Percentiles rank a stretch among this genome's conserved stretches.
Conservation (phyloP, 2,888 invertebrate species). For the Horisme vitalbata region DNA sequence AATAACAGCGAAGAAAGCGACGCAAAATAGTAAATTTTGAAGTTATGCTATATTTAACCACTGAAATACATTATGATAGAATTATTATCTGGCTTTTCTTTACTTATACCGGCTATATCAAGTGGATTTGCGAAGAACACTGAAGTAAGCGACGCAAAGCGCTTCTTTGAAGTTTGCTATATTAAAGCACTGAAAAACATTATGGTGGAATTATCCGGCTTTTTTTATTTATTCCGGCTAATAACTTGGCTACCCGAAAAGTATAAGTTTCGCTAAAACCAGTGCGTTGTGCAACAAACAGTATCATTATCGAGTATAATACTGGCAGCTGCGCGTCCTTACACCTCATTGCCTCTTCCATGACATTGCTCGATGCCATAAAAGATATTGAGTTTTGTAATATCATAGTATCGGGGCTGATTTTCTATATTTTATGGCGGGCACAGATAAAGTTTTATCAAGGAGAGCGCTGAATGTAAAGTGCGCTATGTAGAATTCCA, state of each 20-base stretch:
- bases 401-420: slow-evolving; percentile 51
- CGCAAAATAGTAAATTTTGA: too few relatives aligned
- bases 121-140: too few relatives aligned
- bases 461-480: background rate
- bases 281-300: slow-evolving; percentile 52
- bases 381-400: slow-evolving; percentile 71
- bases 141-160: too few relatives aligned
- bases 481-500: too few relatives aligned
- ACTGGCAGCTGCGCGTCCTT: slow-evolving; percentile 69
- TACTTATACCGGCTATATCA: too few relatives aligned
- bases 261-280: slow-evolving; percentile 45
- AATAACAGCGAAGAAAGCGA: too few relatives aligned
- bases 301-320: slow-evolving; percentile 59
- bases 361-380: slow-evolving; percentile 75
- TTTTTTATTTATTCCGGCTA: background rate
- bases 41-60: too few relatives aligned
- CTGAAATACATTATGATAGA: too few relatives aligned
- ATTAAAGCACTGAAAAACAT: background rate
- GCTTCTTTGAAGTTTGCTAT: too few relatives aligned
- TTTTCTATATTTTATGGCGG: slow-evolving; percentile 41
- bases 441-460: slow-evolving; percentile 10
- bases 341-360: slow-evolving; percentile 78
- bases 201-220: background rate
- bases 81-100: too few relatives aligned
- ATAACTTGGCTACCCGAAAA: slow-evolving; percentile 8